These are phyloP conservation scores for Pagrus major DNA, from an alignment of 2,113 vertebrate genomes.

Conservation along the genomic window DNA sequence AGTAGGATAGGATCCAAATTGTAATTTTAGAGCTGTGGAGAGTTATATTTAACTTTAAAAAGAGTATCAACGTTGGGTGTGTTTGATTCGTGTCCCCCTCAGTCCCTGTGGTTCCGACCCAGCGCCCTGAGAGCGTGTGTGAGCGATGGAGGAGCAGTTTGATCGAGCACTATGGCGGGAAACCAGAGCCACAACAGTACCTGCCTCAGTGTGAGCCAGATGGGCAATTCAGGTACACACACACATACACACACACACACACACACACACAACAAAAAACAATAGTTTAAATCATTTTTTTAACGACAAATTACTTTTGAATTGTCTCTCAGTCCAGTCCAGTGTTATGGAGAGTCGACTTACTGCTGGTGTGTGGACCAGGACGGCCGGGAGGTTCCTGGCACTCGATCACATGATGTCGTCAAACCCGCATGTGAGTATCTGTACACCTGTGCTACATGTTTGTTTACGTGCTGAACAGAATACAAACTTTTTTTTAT, in stretches of 20 bases:
- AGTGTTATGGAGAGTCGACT: conserved; percentile 94
- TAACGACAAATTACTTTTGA: not conserved
- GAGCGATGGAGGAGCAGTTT: conserved; percentile 93
- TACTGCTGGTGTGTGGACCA: conserved; percentile 98
- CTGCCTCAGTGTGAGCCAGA: conserved; percentile 90
- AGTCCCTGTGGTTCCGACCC: conserved; percentile 77
- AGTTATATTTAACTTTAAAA: not conserved
- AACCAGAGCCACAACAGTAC: conserved; percentile 88
- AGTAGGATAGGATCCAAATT: not conserved
- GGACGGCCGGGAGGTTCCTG: conserved; percentile 90
- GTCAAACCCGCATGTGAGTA: conserved; percentile 91
- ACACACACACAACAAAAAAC: not conserved
- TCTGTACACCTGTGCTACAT: not conserved
- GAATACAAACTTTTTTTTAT: not conserved
- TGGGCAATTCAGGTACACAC: conserved; percentile 85
- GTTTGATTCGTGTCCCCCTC: not conserved
- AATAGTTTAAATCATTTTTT: not conserved
- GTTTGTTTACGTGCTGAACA: not conserved
- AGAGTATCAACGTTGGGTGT: not conserved
- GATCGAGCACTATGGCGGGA: conserved; percentile 89
- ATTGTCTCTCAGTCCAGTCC: conserved; percentile 77
- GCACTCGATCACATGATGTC: conserved; percentile 89
- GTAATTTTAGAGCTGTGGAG: not conserved
- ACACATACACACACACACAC: not conserved
- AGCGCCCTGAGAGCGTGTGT: conserved; percentile 88